Evolutionary conservation across 1,140 invertebrate species (phyloP), one percentile per base, ranked within the genome.

Genomic region (Lordiphosa clarofinis): DNA sequence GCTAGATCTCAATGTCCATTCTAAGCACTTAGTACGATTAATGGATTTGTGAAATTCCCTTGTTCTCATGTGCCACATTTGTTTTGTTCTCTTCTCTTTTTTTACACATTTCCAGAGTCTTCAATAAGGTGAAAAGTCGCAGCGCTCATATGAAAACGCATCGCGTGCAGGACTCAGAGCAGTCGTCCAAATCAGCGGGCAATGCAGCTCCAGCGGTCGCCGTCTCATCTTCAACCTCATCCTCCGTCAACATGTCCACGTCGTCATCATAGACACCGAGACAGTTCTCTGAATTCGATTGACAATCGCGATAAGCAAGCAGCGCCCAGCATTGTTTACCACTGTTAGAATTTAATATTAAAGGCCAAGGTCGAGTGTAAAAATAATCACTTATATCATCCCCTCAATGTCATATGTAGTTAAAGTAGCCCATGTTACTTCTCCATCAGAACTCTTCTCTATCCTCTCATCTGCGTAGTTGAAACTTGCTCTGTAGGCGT

Each of bases 131-230:
- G 76, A 98, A 98, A 92, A 98, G 96, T 92, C 94, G 97, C 90
- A 98, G 96, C 92, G 97, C 97, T 53, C 97, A 99, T 91, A 99
- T 98, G 97, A 98, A 98, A 91, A 97, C 96, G 61, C 97, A 99
- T 91, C 93, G 95, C 81, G 94, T 94, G 86, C 93, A 93, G 72
- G 94, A 95, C 78, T 91, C 92, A 63, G 93, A 94, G 71, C 76
- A 84, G 33, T 63, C 55, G 21, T 39, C 7, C 58, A 64, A 58
- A 8, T 21, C 57, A 21, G 15, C 56, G 53, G 36, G 15, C n/a
- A 21, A 49, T 47, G 46, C 39, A 42, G 12, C 42, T 21, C 31
- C 44, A 9, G 38, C 52, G 37, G 50, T 44, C 37, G 13, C 57
- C 7, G 21, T 19, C 19, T 19, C 38, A 33, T 13, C 64, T 36